Conservation (phyloP, 2,797 vertebrate genomes). For the Echeneis naucrates region DNA sequence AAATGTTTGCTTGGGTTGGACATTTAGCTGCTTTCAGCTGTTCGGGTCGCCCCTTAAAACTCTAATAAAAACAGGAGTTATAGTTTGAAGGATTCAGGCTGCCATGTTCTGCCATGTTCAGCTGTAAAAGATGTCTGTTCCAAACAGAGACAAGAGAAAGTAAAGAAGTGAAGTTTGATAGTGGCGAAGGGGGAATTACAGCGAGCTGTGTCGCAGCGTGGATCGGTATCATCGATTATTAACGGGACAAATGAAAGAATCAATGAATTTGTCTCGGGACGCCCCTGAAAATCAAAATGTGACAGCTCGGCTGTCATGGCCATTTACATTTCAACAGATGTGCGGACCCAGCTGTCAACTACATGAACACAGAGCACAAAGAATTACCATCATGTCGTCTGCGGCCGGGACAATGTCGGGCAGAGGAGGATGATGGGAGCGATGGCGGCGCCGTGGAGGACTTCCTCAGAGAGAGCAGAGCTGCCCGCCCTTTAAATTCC, state of each 20-base stretch:
- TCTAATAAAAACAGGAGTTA: not conserved
- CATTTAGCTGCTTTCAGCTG: not conserved
- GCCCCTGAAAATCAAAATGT: constrained; percentile 10
- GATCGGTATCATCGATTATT: constrained; percentile 17
- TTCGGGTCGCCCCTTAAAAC: not conserved
- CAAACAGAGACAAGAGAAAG: constrained; percentile 1
- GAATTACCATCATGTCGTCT: not conserved
- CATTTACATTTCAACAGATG: constrained; percentile 27
- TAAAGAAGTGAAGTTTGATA: constrained; percentile 13
- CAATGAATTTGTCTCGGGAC: constrained; percentile 1
- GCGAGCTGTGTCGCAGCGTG: not conserved
- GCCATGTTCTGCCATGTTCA: not conserved
- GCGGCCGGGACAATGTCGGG: not conserved
- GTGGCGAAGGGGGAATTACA: not conserved
- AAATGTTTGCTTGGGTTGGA: not conserved
- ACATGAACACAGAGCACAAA: constrained; percentile 6
- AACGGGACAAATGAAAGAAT: constrained; percentile 30
- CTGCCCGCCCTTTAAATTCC: constrained; percentile 40
- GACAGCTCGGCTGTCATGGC: not conserved
- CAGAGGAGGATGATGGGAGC: not conserved
- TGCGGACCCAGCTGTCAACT: constrained; percentile 19
- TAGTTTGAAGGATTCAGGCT: constrained; percentile 5
- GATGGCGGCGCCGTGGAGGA: constrained; percentile 2
- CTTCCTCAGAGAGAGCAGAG: not conserved
- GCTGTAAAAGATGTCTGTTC: constrained; percentile 3